Base-by-base conservation (phyloP, 1,140 invertebrate genomes). In the Procambarus virginalis region DNA sequence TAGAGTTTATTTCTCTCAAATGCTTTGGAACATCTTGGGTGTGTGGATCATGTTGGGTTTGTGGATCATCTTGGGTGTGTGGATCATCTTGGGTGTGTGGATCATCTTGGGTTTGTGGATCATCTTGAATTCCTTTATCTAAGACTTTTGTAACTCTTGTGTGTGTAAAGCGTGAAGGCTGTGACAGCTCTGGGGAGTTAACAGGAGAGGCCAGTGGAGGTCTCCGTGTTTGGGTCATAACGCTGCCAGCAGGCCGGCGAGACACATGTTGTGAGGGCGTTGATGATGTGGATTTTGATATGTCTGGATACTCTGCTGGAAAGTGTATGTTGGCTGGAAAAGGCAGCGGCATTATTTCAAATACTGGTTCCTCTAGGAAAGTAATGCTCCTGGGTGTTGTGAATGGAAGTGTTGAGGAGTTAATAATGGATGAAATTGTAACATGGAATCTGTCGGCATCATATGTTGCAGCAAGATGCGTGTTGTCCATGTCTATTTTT, bases 301-400 rank as follows among this genome's bases (percentile, higher is more conserved):
- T 70, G 20, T 17, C 22, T 22, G 68, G n/a, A 70, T n/a, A n/a
- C 22, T 73, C n/a, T 73, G 68, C 34, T 22, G 20, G n/a, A 10
- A 22, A 34, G 8, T 10, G 6, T 10, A 34, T 4, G n/a, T 20
- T n/a, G 6, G 68, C n/a, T 9, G n/a, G n/a, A 34, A 73, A 73
- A 8, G n/a, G 68, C 2, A 20, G 34, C 34, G 68, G 68, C 22
- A 45, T 73, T 73, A 73, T 73, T 10, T 73, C 22, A 14, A 73
- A 22, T 73, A 20, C 6, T 20, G 20, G 68, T 34, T 73, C 68
- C n/a, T 73, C n/a, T 3, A 20, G 68, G 22, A 73, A 73, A 34
- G 14, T 73, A 22, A 73, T 73, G 20, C 68, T 73, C 10, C 68
- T 73, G n/a, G 68, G 68, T 73, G 68, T 73, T 73, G n/a, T 73